A percentile compares a stretch with the other conserved stretches of the same genome.
Evolutionary conservation across 2,113 vertebrate genomes (phyloP).

Genomic region (Poecile atricapillus): DNA sequence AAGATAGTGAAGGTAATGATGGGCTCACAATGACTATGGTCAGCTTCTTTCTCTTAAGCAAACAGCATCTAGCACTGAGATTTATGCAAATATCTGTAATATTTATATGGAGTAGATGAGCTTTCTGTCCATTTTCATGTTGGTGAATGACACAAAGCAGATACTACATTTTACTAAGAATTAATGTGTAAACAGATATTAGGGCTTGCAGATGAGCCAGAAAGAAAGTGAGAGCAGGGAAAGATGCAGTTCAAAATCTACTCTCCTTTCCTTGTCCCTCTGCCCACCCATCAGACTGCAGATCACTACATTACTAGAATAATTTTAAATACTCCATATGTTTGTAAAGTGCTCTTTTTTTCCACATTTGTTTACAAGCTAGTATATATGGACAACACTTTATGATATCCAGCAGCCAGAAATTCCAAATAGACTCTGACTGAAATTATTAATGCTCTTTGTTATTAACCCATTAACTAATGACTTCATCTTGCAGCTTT

Average conservation of each 20-base stretch:
- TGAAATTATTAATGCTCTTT: not conserved
- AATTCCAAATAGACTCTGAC: not conserved
- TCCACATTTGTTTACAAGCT: not conserved
- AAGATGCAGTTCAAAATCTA: not conserved
- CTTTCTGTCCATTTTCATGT: not conserved
- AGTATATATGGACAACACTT: not conserved
- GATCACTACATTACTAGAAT: not conserved
- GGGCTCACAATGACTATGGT: not conserved
- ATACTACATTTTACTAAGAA: not conserved
- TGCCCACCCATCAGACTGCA: not conserved
- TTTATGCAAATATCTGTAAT: not conserved
- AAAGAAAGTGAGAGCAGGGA: not conserved
- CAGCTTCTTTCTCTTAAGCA: not conserved
- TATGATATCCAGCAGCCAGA: not conserved
- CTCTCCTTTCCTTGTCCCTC: not conserved
- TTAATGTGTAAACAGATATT: not conserved
- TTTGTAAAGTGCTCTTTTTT: not conserved
- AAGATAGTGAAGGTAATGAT: not conserved
- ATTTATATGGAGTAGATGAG: not conserved
- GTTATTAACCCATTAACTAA: not conserved
- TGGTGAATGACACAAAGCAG: not conserved
- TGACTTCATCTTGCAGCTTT: not conserved
- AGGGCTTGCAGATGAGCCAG: not conserved
- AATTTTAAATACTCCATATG: not conserved
- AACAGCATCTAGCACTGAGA: not conserved